A percentile compares a stretch with the other conserved stretches of the same genome.
Conservation (phyloP, 2,888 invertebrate species). For the Sericinus montela region DNA sequence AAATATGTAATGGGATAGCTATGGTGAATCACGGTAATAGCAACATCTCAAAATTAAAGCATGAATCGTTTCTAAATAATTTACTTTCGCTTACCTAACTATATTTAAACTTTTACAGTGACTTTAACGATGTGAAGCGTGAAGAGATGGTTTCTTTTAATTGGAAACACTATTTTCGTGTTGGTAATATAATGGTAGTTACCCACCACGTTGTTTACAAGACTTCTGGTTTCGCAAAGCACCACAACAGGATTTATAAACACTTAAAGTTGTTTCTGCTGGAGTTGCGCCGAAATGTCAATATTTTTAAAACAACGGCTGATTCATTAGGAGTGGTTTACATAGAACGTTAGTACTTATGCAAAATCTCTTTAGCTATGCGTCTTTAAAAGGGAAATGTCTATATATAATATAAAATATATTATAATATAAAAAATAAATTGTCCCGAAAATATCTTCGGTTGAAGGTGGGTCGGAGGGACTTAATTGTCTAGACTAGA, state of each 20-base stretch:
- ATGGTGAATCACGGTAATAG: too few relatives aligned
- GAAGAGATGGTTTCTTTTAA: conserved; percentile 16
- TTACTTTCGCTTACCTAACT: background rate
- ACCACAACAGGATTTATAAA: conserved; percentile 20
- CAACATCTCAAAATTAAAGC: too few relatives aligned
- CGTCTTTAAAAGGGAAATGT: too few relatives aligned
- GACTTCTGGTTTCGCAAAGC: conserved; percentile 20
- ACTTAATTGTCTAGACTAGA: too few relatives aligned
- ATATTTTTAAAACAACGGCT: conserved; percentile 12
- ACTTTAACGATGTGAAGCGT: conserved; percentile 13
- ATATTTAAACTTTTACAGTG: conserved; percentile 9
- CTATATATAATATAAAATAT: too few relatives aligned
- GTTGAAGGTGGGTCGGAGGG: too few relatives aligned
- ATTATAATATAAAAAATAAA: too few relatives aligned
- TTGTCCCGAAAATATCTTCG: too few relatives aligned
- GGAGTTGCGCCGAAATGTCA: conserved; percentile 16
- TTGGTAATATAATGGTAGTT: conserved; percentile 16
- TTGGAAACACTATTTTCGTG: conserved; percentile 9
- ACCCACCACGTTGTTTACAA: conserved; percentile 16
- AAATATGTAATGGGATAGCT: too few relatives aligned
- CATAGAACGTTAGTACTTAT: background rate
- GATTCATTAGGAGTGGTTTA: conserved; percentile 1
- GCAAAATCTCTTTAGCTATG: too few relatives aligned
- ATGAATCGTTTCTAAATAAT: background rate
- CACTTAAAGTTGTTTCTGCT: conserved; percentile 19